Percentiles rank a stretch among this genome's conserved stretches.
phyloP scores from a whole-genome alignment of 2,888 invertebrate genomes.

The Drosophila antonietae region DNA sequence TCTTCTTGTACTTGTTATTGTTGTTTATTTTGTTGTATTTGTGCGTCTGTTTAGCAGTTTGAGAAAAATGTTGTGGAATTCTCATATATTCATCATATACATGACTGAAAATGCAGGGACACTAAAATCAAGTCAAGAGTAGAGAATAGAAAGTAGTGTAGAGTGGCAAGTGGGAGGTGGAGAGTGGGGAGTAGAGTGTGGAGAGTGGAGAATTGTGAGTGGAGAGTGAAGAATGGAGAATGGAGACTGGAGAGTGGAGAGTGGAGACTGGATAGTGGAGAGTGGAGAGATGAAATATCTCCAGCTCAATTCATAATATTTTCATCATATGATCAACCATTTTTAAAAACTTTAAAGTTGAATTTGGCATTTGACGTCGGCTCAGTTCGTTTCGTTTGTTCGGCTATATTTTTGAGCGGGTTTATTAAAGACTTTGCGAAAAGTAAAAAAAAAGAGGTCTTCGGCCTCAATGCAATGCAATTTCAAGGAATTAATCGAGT shows the following conservation, averaged over 20 bases:
- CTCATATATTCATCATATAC: too few relatives aligned
- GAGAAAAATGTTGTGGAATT: background rate
- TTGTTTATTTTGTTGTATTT: conserved; percentile 6
- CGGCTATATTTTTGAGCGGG: conserved; percentile 2
- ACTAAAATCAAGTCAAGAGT: background rate
- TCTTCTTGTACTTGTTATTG: background rate
- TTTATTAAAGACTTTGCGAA: conserved; percentile 20
- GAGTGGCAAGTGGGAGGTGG: background rate
- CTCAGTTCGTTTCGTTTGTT: background rate
- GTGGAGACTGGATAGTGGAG: background rate
- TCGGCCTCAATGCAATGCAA: conserved; percentile 49
- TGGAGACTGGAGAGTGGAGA: background rate
- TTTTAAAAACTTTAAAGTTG: background rate
- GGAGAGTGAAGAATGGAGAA: background rate
- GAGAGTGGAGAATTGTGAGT: background rate
- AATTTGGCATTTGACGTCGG: background rate
- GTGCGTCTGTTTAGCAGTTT: background rate
- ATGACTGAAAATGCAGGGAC: background rate
- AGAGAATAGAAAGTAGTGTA: background rate
- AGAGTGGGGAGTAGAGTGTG: background rate
- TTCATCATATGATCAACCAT: background rate
- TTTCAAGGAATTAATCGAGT: conserved; percentile 54
- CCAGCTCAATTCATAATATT: background rate
- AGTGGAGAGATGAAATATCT: background rate
- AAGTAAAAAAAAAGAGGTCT: conserved; percentile 13